A percentile compares a stretch with the other conserved stretches of the same genome.
Evolutionary conservation across 2,113 vertebrate genomes (phyloP).

Genomic region (Pollachius pollachius): DNA sequence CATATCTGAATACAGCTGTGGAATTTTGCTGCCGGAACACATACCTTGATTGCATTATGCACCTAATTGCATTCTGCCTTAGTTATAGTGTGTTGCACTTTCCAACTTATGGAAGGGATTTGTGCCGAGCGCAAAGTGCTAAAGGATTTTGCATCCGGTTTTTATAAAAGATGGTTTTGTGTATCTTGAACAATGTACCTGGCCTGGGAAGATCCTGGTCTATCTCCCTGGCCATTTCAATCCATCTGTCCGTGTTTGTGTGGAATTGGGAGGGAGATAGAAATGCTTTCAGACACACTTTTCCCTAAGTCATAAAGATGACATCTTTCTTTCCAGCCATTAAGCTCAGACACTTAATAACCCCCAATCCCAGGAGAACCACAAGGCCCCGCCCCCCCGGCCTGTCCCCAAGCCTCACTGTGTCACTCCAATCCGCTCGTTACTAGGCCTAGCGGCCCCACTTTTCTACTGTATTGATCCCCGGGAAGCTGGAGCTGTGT

Average conservation of each 20-base stretch:
- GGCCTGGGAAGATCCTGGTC: no score
- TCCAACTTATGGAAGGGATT: no score
- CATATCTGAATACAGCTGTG: no score
- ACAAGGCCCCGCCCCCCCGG: neutral
- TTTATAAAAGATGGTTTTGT: no score
- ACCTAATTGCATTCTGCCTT: no score
- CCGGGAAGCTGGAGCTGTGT: slow-evolving; percentile 12
- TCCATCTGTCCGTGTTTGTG: neutral
- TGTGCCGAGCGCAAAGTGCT: no score
- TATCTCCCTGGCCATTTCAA: neutral
- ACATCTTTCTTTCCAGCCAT: slow-evolving; percentile 27
- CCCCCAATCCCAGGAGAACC: slow-evolving; percentile 37
- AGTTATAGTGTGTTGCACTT: no score
- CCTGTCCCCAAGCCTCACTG: neutral
- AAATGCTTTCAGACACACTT: neutral
- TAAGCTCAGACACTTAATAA: slow-evolving; percentile 18
- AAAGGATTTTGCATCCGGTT: no score
- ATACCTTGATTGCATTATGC: no score
- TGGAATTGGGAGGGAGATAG: neutral
- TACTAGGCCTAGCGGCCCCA: slow-evolving; percentile 16
- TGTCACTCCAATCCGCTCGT: slow-evolving; percentile 32
- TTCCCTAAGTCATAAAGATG: slow-evolving; percentile 19
- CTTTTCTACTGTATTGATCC: slow-evolving; percentile 36
- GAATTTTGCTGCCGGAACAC: no score
- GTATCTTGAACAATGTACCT: no score